phyloP scores from a whole-genome alignment of 2,113 vertebrate genomes.

The Lamprologus speciosus region DNA sequence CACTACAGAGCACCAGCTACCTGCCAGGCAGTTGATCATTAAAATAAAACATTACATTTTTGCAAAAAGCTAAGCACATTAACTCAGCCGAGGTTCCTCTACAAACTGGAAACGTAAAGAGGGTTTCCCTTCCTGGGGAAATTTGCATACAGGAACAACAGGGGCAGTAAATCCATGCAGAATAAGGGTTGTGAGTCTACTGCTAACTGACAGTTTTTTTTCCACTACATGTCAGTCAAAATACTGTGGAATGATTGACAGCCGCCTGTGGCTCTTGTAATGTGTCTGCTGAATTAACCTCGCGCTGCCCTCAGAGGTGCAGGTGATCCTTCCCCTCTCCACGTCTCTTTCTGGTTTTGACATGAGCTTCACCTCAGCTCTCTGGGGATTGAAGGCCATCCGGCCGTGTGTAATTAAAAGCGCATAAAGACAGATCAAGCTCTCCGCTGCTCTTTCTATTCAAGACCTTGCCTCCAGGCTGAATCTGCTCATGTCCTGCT shows the following conservation, averaged over 20 bases:
- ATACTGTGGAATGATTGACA: slow-evolving; percentile 25
- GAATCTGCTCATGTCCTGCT: neutral
- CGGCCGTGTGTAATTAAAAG: slow-evolving; percentile 66
- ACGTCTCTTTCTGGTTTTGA: slow-evolving; percentile 16
- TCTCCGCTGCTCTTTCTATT: slow-evolving; percentile 22
- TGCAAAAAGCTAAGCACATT: neutral
- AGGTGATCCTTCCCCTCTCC: neutral
- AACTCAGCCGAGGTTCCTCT: neutral
- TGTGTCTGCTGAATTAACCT: slow-evolving; percentile 26
- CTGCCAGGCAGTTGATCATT: neutral
- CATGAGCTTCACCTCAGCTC: slow-evolving; percentile 22
- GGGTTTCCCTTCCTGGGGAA: neutral
- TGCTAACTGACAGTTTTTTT: slow-evolving; percentile 3
- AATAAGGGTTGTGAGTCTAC: neutral
- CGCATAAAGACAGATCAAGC: slow-evolving; percentile 60
- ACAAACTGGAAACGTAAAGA: neutral
- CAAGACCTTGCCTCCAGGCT: slow-evolving; percentile 18
- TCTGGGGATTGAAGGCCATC: slow-evolving; percentile 46
- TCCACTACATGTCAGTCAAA: slow-evolving; percentile 10
- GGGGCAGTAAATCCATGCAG: neutral
- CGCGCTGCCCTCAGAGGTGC: neutral
- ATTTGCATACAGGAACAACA: neutral
- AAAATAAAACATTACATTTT: neutral
- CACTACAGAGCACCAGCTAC: neutral
- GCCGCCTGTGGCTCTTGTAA: slow-evolving; percentile 36